phyloP scores from a whole-genome alignment of 2,113 vertebrate genomes.

The Vireo altiloquus region DNA sequence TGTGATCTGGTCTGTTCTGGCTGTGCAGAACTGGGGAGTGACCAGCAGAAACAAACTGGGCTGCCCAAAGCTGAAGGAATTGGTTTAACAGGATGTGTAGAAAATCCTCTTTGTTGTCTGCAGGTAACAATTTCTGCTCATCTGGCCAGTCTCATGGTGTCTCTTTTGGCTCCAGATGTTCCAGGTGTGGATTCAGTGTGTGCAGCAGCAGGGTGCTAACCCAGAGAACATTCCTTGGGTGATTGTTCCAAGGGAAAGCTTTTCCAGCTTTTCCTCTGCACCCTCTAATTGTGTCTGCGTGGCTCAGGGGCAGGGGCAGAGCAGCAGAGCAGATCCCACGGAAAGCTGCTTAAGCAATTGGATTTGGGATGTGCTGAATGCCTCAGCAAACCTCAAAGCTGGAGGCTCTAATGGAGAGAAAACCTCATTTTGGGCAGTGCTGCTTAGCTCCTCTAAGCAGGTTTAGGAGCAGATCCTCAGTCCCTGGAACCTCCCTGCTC shows the following conservation, averaged over 20 bases:
- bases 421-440: not conserved
- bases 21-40: not conserved
- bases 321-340: not conserved
- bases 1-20: not conserved
- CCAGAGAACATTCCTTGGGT: not conserved
- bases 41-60: not conserved
- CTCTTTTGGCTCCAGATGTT: not conserved
- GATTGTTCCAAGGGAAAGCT: not conserved
- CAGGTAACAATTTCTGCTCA: not conserved
- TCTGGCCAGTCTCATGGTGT: not conserved
- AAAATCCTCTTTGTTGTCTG: not conserved
- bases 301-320: not conserved
- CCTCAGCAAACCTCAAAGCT: not conserved
- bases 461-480: not conserved
- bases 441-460: not conserved
- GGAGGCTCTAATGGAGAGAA: not conserved
- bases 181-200: not conserved
- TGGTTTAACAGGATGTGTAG: not conserved
- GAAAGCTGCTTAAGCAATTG: not conserved
- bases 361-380: not conserved
- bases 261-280: not conserved
- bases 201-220: not conserved
- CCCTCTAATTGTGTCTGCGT: not conserved
- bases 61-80: not conserved
- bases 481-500: not conserved